A percentile compares a stretch with the other conserved stretches of the same genome.
Conservation (phyloP, 1,140 invertebrate genomes). For the Lasaia peninsularis region DNA sequence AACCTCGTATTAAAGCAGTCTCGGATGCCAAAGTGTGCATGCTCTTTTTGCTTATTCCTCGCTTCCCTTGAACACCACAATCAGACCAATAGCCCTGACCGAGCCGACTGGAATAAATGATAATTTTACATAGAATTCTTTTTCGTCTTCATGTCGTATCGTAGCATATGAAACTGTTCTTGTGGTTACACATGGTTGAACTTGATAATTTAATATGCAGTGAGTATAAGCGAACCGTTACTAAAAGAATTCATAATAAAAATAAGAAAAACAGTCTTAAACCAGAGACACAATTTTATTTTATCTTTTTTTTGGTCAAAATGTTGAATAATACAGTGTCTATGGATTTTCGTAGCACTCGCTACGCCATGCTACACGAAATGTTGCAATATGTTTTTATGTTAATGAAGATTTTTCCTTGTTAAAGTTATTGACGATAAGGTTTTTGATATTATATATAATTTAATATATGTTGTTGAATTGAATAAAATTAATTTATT, state of each 20-base stretch:
- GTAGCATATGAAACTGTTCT: not conserved
- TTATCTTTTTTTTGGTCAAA: not conserved
- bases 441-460: too few species aligned
- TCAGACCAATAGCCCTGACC: constrained; percentile 21
- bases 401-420: not conserved
- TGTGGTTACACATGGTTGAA: constrained; percentile 43
- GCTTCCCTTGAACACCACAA: constrained; percentile 21
- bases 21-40: constrained; percentile 44
- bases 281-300: not conserved
- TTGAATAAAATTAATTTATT: too few species aligned
- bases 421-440: not conserved
- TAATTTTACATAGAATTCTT: constrained; percentile 11
- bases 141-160: not conserved
- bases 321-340: constrained; percentile 16
- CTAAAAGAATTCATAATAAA: not conserved
- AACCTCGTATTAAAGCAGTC: constrained; percentile 44
- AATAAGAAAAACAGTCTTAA: not conserved
- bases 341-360: constrained; percentile 53
- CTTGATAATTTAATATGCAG: constrained; percentile 40
- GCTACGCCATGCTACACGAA: constrained; percentile 39
- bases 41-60: constrained; percentile 45
- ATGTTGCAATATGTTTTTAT: not conserved
- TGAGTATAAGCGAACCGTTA: constrained; percentile 37
- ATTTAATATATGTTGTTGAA: too few species aligned
- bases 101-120: constrained; percentile 1